Base-by-base conservation (phyloP, 2,797 vertebrate species). In the Passerculus sandwichensis region DNA sequence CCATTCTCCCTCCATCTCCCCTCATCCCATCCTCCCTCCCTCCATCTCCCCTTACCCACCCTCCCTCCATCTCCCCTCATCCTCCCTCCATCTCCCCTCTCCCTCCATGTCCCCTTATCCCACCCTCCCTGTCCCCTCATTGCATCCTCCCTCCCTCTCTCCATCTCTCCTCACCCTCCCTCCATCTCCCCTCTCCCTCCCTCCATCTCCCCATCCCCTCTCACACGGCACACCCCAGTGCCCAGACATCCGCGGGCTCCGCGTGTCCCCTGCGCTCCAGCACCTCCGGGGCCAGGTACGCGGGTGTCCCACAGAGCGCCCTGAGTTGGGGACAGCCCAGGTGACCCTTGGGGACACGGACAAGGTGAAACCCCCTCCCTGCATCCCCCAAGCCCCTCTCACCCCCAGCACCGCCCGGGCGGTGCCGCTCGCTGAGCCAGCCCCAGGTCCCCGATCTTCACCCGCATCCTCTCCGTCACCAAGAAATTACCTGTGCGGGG, bases 361-460 rank as follows among this genome's bases (percentile, higher is more conserved):
- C 45, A 34, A 26, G 25, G 45, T 6, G 30, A 19, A 18, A 4
- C 57, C 34, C 57, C 34, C 25, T 60, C 64, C 30, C 11, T 6
- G n/a, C 20, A 17, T 6, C 30, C 50, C 18, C 29, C 47, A 11
- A 8, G 20, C 50, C 50, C 42, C 70, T 20, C 71, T 74, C 20
- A 74, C 97, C 97, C 96, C 85, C 96, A 97, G 86, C 96, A 75
- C 82, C 20, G 87, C 15, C 92, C 77, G 1, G 75, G 65, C 0
- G 83, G 88, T 7, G 96, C 94, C 56, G 82, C 79, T 13, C 1
- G 56, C 21, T 5, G 72, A 0, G 97, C 98, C 94, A 98, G 94
- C 23, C 98, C 98, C 94, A 98, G 90, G 93, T 98, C 98, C 36
- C 96, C 97, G 1, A 98, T 98, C 91, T 98, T 98, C 81, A 98